Conservation (phyloP, 2,888 invertebrate genomes). For the Megastigmus dorsalis region DNA sequence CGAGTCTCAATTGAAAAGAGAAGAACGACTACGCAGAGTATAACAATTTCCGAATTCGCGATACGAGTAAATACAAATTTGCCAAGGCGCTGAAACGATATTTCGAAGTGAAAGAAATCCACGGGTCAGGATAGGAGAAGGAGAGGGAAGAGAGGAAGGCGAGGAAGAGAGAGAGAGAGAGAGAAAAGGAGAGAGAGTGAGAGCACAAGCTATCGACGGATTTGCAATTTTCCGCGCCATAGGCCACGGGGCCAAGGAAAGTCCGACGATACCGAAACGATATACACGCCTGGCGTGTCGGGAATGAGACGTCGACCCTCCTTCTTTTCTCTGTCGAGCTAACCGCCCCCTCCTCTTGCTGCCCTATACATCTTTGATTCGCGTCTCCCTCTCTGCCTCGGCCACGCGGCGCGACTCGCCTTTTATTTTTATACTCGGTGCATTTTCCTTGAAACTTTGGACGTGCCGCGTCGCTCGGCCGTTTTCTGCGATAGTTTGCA, state of each 20-base stretch:
- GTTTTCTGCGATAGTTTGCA: conserved; percentile 18
- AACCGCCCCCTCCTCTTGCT: neutral
- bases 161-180: neutral
- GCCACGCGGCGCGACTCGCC: too few relatives aligned
- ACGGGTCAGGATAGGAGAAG: too few relatives aligned
- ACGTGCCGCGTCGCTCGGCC: neutral
- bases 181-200: neutral
- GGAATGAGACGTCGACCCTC: conserved; percentile 47
- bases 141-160: neutral
- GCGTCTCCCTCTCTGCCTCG: neutral
- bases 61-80: conserved; percentile 2
- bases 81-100: neutral
- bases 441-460: conserved; percentile 16
- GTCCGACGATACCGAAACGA: conserved; percentile 39
- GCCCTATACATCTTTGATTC: conserved; percentile 2
- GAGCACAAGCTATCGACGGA: conserved; percentile 55
- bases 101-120: conserved; percentile 4
- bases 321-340: conserved; percentile 24
- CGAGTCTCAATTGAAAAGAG: too few relatives aligned
- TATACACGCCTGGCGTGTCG: conserved; percentile 31
- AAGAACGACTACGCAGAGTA: too few relatives aligned
- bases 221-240: conserved; percentile 64
- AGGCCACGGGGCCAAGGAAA: conserved; percentile 54
- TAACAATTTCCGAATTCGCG: neutral
- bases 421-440: conserved; percentile 20